These are phyloP conservation scores for Anabacerthia variegaticeps DNA, from an alignment of 2,797 vertebrate species.

Conservation along the genomic window DNA sequence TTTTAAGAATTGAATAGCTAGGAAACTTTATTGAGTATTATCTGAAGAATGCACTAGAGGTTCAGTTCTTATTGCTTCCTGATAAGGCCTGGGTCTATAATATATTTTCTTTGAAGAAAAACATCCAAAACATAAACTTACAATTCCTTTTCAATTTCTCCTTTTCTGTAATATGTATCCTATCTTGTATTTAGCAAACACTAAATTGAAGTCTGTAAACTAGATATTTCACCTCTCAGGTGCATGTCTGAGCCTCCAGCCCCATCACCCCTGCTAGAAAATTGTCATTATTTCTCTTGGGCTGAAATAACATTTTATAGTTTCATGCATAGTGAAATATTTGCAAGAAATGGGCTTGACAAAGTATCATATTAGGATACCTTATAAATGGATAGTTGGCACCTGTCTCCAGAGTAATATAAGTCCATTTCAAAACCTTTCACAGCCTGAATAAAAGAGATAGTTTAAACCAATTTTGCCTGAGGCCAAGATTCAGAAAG, in stretches of 20 bases:
- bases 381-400: not conserved
- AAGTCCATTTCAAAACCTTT: conserved; percentile 5
- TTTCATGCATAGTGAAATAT: not conserved
- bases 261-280: not conserved
- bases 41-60: not conserved
- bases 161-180: not conserved
- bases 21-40: not conserved
- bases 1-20: not conserved
- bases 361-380: not conserved
- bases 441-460: not conserved
- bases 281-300: not conserved
- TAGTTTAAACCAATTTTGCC: not conserved
- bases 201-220: not conserved
- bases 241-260: not conserved
- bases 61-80: not conserved
- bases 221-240: not conserved
- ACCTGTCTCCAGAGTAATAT: not conserved
- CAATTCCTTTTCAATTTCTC: not conserved
- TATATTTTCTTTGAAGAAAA: not conserved
- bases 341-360: not conserved
- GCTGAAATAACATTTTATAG: not conserved
- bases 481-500: not conserved
- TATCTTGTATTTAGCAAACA: not conserved
- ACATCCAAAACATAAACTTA: not conserved
- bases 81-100: not conserved